A percentile compares a stretch with the other conserved stretches of the same genome.
Conservation (phyloP, 2,888 invertebrate species). For the Drosophila setosimentum region DNA sequence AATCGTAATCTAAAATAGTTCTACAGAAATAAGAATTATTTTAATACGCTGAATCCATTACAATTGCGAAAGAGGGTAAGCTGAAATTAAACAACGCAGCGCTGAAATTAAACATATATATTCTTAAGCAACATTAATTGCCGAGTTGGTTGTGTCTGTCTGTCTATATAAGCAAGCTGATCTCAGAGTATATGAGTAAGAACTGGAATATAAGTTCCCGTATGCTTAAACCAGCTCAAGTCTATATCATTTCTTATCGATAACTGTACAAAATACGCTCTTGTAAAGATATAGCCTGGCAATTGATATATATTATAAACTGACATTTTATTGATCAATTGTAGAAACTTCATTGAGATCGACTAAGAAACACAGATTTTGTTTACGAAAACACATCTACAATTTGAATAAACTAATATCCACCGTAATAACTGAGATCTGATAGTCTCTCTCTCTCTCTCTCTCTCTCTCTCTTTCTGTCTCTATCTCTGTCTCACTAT, state of each 20-base stretch:
- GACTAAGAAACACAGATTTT: neutral
- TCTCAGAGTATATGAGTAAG: no score
- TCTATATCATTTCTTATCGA: neutral
- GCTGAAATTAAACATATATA: no score
- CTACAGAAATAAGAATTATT: no score
- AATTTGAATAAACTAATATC: neutral
- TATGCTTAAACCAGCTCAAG: neutral
- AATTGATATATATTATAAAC: no score
- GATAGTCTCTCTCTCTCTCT: neutral
- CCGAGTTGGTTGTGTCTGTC: no score
- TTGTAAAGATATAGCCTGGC: neutral
- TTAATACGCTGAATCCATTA: no score
- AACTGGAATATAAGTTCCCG: no score
- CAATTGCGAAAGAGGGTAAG: no score
- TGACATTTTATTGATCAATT: no score
- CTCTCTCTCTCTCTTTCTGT: neutral
- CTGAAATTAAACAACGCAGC: no score
- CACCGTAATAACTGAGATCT: neutral
- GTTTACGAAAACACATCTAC: neutral
- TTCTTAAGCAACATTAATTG: no score
- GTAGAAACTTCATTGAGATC: neutral
- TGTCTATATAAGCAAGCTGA: fast-evolving
- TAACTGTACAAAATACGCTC: neutral
- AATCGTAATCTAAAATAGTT: neutral
- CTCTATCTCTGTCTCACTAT: neutral